Evolutionary conservation across 2,797 vertebrate genomes (phyloP).

Genomic region (Peromyscus eremicus): DNA sequence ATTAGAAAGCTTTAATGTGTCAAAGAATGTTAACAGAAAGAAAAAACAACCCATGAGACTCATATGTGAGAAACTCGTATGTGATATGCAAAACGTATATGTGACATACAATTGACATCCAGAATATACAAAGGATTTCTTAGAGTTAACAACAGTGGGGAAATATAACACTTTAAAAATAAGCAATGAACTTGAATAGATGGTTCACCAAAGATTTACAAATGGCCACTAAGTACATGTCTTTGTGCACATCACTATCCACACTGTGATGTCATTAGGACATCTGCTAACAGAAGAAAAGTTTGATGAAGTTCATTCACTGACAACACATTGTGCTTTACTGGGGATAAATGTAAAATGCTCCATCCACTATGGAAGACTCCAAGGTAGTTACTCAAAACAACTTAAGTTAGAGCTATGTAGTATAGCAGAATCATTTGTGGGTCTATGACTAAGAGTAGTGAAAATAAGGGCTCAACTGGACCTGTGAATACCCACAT

Average conservation of each 20-base stretch:
- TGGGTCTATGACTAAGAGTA: background rate
- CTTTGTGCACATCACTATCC: background rate
- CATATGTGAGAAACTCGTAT: background rate
- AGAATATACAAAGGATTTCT: conserved; percentile 21
- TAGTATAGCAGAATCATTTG: background rate
- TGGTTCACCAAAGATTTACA: background rate
- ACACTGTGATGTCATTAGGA: background rate
- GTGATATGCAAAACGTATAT: background rate
- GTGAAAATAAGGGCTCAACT: background rate
- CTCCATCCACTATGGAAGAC: background rate
- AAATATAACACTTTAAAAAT: background rate
- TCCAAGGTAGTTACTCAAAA: background rate
- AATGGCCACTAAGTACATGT: background rate
- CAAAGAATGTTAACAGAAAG: background rate
- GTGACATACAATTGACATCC: background rate
- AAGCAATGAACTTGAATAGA: background rate
- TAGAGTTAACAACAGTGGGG: background rate
- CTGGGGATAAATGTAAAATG: background rate
- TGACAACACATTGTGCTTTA: background rate
- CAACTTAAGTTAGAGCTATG: background rate
- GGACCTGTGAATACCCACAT: background rate
- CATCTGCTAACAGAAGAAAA: background rate
- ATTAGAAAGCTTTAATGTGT: background rate
- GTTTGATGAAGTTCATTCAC: background rate
- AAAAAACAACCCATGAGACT: background rate